These are phyloP conservation scores for Physeter macrocephalus DNA, from an alignment of 2,113 vertebrate genomes.

Conservation along the genomic window DNA sequence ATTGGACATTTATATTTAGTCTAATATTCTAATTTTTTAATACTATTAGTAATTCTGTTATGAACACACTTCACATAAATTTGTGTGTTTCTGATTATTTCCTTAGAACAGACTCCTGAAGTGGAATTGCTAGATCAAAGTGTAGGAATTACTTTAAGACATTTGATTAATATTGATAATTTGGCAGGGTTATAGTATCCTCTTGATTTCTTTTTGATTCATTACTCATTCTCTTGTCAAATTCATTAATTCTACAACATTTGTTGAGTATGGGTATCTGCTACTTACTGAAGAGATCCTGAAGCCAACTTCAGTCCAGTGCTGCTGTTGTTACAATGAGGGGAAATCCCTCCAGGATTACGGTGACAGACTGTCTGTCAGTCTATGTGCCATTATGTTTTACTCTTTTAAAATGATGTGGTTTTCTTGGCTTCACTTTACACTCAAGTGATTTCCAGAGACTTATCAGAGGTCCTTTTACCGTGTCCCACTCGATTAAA, in stretches of 20 bases:
- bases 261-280: background rate
- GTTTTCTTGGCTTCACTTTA: background rate
- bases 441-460: background rate
- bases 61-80: background rate
- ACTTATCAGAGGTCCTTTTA: background rate
- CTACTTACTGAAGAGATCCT: background rate
- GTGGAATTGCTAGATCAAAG: background rate
- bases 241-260: background rate
- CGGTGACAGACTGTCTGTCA: background rate
- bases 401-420: background rate
- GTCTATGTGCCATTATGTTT: background rate
- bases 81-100: conserved; percentile 3
- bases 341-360: background rate
- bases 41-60: background rate
- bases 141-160: background rate
- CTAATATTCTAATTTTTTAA: background rate
- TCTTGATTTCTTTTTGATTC: background rate
- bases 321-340: background rate
- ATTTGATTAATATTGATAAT: background rate
- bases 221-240: background rate
- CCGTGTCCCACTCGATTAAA: background rate
- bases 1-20: background rate
- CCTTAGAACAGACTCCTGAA: background rate
- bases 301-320: background rate
- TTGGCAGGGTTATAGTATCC: background rate